Conservation (phyloP, 2,888 invertebrate species). For the Noctua janthina region DNA sequence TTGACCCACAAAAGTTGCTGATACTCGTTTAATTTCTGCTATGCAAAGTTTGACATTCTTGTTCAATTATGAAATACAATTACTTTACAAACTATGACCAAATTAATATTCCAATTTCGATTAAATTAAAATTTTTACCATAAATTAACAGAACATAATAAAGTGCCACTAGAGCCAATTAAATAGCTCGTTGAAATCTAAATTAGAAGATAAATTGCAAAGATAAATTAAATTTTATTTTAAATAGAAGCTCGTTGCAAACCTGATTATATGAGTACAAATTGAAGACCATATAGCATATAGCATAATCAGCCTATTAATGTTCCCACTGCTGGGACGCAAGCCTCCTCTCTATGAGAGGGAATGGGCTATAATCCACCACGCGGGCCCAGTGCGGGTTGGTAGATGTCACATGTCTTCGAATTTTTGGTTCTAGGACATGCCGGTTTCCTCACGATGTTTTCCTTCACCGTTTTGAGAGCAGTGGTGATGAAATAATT, state of each 20-base stretch:
- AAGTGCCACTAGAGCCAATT: constrained; percentile 35
- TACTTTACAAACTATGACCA: constrained; percentile 3
- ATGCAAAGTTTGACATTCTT: neutral
- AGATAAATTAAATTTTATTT: constrained; percentile 34
- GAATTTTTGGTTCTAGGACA: too few species aligned
- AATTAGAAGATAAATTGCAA: constrained; percentile 38
- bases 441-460: too few species aligned
- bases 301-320: too few species aligned
- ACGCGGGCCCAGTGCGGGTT: too few species aligned
- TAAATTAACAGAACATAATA: constrained; percentile 46
- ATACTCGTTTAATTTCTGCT: neutral
- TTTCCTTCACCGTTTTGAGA: too few species aligned
- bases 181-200: constrained; percentile 36
- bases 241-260: neutral
- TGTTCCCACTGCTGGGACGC: too few species aligned
- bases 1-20: neutral
- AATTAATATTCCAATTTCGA: constrained; percentile 21
- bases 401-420: too few species aligned
- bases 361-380: too few species aligned
- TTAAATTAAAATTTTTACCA: constrained; percentile 11
- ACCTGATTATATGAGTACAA: neutral
- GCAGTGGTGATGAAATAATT: too few species aligned
- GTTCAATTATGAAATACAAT: neutral
- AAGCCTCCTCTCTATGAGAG: too few species aligned
- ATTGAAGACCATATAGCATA: too few species aligned